Evolutionary conservation across 2,113 vertebrate species (phyloP).

Genomic region (Tragulus kanchil): DNA sequence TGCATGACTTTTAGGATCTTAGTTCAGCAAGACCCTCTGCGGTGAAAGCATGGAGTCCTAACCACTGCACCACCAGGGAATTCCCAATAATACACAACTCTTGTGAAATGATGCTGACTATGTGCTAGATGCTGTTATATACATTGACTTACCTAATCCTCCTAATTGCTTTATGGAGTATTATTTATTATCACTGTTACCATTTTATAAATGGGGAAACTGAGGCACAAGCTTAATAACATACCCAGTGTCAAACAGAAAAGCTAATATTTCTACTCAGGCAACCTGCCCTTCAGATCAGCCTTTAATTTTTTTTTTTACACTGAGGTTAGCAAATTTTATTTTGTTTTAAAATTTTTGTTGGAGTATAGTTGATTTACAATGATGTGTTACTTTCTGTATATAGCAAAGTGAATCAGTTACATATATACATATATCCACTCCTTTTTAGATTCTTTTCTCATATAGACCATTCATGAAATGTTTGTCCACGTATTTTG

Average conservation of each 20-base stretch:
- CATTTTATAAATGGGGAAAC: background rate
- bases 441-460: no score
- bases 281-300: background rate
- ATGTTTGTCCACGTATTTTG: background rate
- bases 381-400: no score
- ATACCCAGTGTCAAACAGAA: background rate
- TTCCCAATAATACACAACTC: background rate
- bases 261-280: background rate
- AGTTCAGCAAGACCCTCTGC: no score
- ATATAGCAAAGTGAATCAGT: no score
- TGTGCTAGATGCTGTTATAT: background rate
- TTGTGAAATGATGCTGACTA: background rate
- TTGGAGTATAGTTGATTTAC: no score
- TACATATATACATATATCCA: no score
- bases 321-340: background rate
- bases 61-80: background rate
- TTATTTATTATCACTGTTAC: background rate
- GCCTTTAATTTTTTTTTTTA: no score
- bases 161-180: background rate
- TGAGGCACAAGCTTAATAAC: background rate
- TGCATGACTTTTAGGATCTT: no score
- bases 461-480: background rate
- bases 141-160: background rate
- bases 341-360: background rate
- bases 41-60: background rate